Conservation (phyloP, 2,113 vertebrate genomes). For the Cynopterus brachyotis region DNA sequence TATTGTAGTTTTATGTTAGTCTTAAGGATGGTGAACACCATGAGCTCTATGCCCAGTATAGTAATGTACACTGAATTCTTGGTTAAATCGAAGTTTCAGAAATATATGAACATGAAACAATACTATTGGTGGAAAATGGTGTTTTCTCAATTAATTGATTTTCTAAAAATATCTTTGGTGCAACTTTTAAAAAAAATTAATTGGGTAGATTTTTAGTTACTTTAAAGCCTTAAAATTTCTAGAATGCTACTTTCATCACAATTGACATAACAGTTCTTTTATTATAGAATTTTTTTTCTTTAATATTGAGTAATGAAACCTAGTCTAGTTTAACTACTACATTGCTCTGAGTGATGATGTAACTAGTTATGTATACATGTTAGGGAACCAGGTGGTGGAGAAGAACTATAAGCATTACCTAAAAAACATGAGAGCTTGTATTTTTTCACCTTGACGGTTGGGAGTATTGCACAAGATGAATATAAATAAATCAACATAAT, state of each 20-base stretch:
- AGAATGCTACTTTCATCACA: not conserved
- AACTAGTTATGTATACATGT: not conserved
- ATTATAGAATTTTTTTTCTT: not conserved
- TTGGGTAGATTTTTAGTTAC: not conserved
- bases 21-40: not conserved
- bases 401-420: not conserved
- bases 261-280: not conserved
- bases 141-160: not conserved
- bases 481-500: not conserved
- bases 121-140: not conserved
- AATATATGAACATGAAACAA: not conserved
- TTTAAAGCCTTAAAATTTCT: not conserved
- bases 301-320: not conserved
- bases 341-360: not conserved
- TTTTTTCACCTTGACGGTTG: not conserved
- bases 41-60: not conserved
- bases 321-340: not conserved
- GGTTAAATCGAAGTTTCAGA: not conserved
- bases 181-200: not conserved
- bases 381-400: not conserved
- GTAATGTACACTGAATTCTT: not conserved
- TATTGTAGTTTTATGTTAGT: not conserved
- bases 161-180: not conserved
- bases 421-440: not conserved
- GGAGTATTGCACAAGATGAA: not conserved